phyloP scores from a whole-genome alignment of 2,888 invertebrate species.

The Byasa hedistus region DNA sequence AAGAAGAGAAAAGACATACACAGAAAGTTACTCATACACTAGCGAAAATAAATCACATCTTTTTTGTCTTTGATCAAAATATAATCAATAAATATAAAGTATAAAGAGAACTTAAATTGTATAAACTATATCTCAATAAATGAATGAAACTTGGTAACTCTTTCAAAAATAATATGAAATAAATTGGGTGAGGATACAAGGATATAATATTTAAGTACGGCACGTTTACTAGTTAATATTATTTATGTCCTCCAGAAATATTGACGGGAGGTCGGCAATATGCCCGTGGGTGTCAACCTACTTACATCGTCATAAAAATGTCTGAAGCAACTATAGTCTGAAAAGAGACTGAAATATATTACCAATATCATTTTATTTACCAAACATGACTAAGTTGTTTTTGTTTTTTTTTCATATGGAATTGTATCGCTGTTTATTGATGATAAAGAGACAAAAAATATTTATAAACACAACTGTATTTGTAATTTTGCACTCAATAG shows the following conservation, averaged over 20 bases:
- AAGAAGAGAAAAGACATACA: too few species aligned
- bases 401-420: constrained; percentile 1
- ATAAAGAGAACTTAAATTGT: too few species aligned
- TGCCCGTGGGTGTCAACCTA: constrained; percentile 21
- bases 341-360: background rate
- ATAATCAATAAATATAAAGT: too few species aligned
- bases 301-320: constrained; percentile 20
- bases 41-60: too few species aligned
- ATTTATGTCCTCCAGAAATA: constrained; percentile 24
- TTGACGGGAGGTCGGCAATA: constrained; percentile 25
- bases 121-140: too few species aligned
- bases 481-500: too few species aligned
- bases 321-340: constrained; percentile 4
- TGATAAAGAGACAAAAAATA: too few species aligned
- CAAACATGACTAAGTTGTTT: constrained; percentile 6
- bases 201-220: constrained; percentile 19
- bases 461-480: too few species aligned
- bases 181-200: background rate
- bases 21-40: too few species aligned
- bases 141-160: too few species aligned
- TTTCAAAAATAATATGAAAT: too few species aligned
- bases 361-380: constrained; percentile 10
- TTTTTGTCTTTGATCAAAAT: too few species aligned
- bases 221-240: constrained; percentile 21
- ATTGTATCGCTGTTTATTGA: background rate